These are phyloP conservation scores for Rousettus leschenaultii DNA, from an alignment of 2,113 vertebrate species.

Conservation along the genomic window DNA sequence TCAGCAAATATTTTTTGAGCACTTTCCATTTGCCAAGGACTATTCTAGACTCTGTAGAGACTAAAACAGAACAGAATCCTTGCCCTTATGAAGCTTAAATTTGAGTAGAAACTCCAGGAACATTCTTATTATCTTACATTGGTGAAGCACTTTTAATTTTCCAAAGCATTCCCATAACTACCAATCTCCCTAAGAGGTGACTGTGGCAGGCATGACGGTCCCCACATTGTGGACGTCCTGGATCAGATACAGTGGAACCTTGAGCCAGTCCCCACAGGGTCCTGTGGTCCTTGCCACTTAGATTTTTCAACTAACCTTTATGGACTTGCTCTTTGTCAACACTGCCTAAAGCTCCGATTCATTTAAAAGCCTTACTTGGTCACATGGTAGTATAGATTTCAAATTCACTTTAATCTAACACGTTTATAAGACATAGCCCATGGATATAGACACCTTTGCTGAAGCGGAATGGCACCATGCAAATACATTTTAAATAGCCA, in stretches of 20 bases:
- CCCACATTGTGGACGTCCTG: fast-evolving
- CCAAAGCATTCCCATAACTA: background rate
- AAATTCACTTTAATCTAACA: background rate
- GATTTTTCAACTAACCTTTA: background rate
- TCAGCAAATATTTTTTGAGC: background rate
- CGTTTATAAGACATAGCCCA: background rate
- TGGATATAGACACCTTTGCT: background rate
- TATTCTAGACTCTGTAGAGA: background rate
- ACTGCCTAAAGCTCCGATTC: background rate
- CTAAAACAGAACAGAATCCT: background rate
- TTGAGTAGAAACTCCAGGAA: background rate
- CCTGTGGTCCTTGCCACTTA: background rate
- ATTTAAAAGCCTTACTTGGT: background rate
- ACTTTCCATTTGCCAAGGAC: background rate
- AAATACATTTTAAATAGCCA: background rate
- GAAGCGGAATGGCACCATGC: background rate
- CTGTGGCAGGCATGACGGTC: background rate
- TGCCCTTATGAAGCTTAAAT: background rate
- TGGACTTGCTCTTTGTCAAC: background rate
- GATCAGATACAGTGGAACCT: background rate
- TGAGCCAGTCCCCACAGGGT: background rate
- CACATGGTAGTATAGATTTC: background rate
- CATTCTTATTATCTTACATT: background rate
- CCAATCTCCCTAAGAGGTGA: background rate
- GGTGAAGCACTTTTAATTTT: background rate